Base-by-base conservation (phyloP, 2,888 invertebrate species). In the Melinaea menophilus region DNA sequence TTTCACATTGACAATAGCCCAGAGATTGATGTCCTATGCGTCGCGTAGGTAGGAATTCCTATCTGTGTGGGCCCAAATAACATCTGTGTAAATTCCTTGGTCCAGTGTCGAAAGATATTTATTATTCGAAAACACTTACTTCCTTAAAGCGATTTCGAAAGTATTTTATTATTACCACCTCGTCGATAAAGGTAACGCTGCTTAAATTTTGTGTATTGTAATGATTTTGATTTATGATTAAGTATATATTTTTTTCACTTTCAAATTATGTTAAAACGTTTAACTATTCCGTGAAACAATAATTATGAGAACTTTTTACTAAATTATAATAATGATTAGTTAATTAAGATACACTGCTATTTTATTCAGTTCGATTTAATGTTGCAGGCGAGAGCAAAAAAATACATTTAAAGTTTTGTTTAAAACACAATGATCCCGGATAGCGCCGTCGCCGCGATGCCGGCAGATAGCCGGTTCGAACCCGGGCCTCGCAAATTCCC, bases 1-100 rank as follows among this genome's bases (percentile, higher is more conserved):
- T 70, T 62, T 58, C 54, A 71, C 72, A 69, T 65, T 72, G 71
- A 75, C 75, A 75, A 75, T 74, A 72, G 71, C 62, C 68, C 5
- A 60, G 65, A 76, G 80, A 80, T 80, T 79, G 79, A 80, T 80
- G 75, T 68, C 68, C 73, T 69, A 65, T 58, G 75, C 73, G 73
- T 73, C 75, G 85, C 81, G 86, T 86, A 85, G 86, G 86, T 75
- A 78, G 84, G 74, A 82, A 84, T 85, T 81, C 86, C 85, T 67
- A 64, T 65, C 72, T 71, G 77, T 79, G 84, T 85, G 82, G 86
- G 85, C 83, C 73, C 74, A 72, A 67, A 78, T 78, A 78, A 80
- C 81, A 80, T 83, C 80, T 80, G 81, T 74, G 75, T 75, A 79
- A 80, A 84, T 85, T 72, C 73, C 71, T 72, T 60, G 70, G 70